A percentile compares a stretch with the other conserved stretches of the same genome.
Conservation (phyloP, 2,797 vertebrate genomes). For the Taeniopygia guttata region DNA sequence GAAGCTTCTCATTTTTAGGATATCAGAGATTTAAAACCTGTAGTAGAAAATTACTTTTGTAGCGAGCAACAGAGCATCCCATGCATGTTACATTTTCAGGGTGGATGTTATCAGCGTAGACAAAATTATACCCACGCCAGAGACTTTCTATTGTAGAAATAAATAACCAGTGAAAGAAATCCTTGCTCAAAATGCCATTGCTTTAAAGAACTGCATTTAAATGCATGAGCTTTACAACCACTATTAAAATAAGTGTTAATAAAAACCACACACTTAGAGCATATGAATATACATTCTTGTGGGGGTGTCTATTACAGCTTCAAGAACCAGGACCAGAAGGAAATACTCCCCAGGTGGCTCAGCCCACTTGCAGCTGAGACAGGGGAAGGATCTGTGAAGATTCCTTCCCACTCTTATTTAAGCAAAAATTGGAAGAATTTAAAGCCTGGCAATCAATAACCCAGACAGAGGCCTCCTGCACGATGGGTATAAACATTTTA, state of each 20-base stretch:
- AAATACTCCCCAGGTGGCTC: neutral
- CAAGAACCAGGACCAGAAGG: neutral
- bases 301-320: neutral
- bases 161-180: neutral
- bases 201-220: neutral
- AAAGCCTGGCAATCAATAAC: neutral
- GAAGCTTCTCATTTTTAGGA: neutral
- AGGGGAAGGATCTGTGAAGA: neutral
- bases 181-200: neutral
- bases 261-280: neutral
- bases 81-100: accelerated
- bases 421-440: neutral
- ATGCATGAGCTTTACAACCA: neutral
- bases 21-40: neutral
- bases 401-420: neutral
- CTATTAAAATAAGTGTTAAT: conserved; percentile 14
- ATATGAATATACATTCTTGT: neutral
- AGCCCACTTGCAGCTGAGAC: neutral
- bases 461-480: neutral
- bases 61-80: neutral
- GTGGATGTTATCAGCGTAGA: accelerated
- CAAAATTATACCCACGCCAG: neutral
- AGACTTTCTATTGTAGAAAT: neutral
- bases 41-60: neutral
- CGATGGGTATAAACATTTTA: accelerated